These are phyloP conservation scores for Parascotia fuliginaria DNA, from an alignment of 2,888 invertebrate genomes.

Conservation along the genomic window DNA sequence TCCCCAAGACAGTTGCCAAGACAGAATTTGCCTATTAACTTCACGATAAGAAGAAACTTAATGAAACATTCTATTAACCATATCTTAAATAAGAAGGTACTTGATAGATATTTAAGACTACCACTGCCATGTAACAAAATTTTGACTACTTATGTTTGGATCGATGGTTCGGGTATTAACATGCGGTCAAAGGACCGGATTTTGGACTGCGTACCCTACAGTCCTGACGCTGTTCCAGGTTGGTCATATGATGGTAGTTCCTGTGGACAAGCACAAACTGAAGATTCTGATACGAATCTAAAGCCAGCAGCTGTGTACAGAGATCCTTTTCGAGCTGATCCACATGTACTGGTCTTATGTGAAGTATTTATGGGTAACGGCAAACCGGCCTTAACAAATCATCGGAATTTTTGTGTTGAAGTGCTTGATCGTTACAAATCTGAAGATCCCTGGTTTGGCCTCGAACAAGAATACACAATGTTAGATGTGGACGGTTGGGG, in stretches of 20 bases:
- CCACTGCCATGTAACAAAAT: conserved; percentile 86
- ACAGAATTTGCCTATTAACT: too few relatives aligned
- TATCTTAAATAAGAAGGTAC: conserved; percentile 75
- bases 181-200: conserved; percentile 89
- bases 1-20: too few relatives aligned
- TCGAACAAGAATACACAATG: conserved; percentile 96
- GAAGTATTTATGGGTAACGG: conserved; percentile 91
- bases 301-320: conserved; percentile 94
- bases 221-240: conserved; percentile 86
- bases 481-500: conserved; percentile 95
- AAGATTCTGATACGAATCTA: conserved; percentile 95
- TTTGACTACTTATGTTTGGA: conserved; percentile 91
- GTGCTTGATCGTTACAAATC: conserved; percentile 89
- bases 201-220: conserved; percentile 87
- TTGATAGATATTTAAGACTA: conserved; percentile 84
- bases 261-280: conserved; percentile 92
- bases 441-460: conserved; percentile 94
- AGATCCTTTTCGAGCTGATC: conserved; percentile 95
- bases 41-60: conserved; percentile 55
- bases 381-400: conserved; percentile 90
- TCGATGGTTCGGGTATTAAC: conserved; percentile 91
- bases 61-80: conserved; percentile 75
- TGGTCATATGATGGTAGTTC: conserved; percentile 98
- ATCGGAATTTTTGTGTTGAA: conserved; percentile 89
- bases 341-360: conserved; percentile 94